phyloP scores from a whole-genome alignment of 2,113 vertebrate species.

The Egretta garzetta region DNA sequence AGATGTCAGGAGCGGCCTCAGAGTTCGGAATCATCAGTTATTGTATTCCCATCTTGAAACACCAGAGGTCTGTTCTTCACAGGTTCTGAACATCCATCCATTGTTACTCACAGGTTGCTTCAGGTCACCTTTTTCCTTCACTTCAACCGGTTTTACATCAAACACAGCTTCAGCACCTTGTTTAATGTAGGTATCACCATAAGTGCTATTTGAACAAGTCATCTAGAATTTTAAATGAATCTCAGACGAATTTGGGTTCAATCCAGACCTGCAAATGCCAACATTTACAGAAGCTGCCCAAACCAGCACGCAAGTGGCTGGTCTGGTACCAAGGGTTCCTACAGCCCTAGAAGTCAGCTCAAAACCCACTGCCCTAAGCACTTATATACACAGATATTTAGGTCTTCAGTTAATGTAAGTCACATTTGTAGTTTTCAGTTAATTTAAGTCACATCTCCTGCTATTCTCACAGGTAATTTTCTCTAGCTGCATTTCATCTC shows the following conservation, averaged over 20 bases:
- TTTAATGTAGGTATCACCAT: background rate
- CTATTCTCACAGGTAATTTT: conserved; percentile 46
- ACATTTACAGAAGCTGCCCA: background rate
- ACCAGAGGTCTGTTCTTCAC: rapidly evolving
- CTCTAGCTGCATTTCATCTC: conserved; percentile 25
- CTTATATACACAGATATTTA: background rate
- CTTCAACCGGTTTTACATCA: background rate
- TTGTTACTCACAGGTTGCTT: background rate
- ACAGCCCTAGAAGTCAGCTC: background rate
- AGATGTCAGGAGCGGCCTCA: background rate
- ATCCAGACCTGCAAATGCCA: background rate
- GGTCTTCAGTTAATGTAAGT: conserved; percentile 11
- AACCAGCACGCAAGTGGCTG: background rate
- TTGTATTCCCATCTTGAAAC: background rate
- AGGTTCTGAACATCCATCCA: background rate
- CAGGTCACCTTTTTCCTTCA: background rate
- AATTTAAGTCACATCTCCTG: background rate
- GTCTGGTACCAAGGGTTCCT: background rate
- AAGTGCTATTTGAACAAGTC: conserved; percentile 2
- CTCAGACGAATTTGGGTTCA: background rate
- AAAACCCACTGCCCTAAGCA: background rate
- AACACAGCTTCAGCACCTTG: background rate
- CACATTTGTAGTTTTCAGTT: background rate
- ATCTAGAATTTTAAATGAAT: background rate
- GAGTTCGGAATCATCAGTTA: background rate